phyloP scores from a whole-genome alignment of 2,888 invertebrate genomes.

The Crepidodera aurea region DNA sequence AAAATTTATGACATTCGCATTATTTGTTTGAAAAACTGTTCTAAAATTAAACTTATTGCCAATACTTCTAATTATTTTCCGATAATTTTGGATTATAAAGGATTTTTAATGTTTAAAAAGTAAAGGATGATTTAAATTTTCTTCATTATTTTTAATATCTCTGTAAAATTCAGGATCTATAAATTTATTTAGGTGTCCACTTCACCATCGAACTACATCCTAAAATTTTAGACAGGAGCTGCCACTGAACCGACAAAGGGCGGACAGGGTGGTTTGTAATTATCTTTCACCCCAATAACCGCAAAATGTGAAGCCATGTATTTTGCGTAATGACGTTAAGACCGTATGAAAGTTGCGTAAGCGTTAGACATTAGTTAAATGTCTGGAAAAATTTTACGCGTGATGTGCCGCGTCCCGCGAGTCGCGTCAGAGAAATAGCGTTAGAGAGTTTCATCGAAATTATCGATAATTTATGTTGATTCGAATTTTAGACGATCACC shows the following conservation, averaged over 20 bases:
- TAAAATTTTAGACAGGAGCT: too few relatives aligned
- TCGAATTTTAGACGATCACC: conserved; percentile 21
- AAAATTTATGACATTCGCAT: too few relatives aligned
- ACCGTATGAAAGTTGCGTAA: conserved; percentile 35
- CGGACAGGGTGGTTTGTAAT: conserved; percentile 27
- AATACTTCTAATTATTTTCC: too few relatives aligned
- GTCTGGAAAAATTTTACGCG: conserved; percentile 39
- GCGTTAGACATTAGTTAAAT: conserved; percentile 36
- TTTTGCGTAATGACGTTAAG: conserved; percentile 36
- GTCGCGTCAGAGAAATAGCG: background rate
- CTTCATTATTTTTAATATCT: too few relatives aligned
- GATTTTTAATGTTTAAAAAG: too few relatives aligned
- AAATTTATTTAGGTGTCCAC: too few relatives aligned
- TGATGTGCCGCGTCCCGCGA: conserved; percentile 5
- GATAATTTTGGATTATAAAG: too few relatives aligned
- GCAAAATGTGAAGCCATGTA: conserved; percentile 34
- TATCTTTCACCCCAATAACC: conserved; percentile 33
- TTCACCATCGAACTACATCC: too few relatives aligned
- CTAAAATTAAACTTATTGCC: too few relatives aligned
- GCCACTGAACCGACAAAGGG: background rate
- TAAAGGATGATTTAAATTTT: too few relatives aligned
- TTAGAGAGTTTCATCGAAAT: conserved; percentile 24
- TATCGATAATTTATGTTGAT: conserved; percentile 34
- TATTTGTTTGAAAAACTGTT: too few relatives aligned
- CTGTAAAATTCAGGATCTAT: too few relatives aligned